Evolutionary conservation across 2,888 invertebrate species (phyloP).

Genomic region (Cheilosia pagana): DNA sequence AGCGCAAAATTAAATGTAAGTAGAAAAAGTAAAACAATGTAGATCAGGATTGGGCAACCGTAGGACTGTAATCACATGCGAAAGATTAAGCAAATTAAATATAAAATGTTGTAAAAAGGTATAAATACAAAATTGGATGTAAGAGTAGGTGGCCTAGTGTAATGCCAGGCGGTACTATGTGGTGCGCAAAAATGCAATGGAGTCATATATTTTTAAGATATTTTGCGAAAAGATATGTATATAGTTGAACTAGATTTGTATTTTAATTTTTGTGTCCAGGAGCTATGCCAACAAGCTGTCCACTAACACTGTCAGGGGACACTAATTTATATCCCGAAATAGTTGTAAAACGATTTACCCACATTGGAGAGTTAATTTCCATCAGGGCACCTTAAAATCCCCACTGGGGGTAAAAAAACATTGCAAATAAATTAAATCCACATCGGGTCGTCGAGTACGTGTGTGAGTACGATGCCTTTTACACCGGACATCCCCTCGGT

Average conservation of each 20-base stretch:
- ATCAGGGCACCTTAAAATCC: conserved; percentile 13
- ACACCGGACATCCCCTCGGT: neutral
- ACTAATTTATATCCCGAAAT: conserved; percentile 17
- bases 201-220: conserved; percentile 28
- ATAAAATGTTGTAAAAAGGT: conserved; percentile 47
- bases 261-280: neutral
- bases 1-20: conserved; percentile 43
- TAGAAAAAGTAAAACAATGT: conserved; percentile 25
- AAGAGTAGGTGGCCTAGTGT: neutral
- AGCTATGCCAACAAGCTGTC: neutral
- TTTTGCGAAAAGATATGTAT: conserved; percentile 34
- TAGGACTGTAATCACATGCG: conserved; percentile 36
- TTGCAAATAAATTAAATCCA: conserved; percentile 52
- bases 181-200: conserved; percentile 58
- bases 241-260: conserved; percentile 14
- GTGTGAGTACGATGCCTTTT: neutral
- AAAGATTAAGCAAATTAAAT: conserved; percentile 6
- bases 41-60: conserved; percentile 4
- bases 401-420: neutral
- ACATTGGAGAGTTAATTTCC: neutral
- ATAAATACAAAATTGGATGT: conserved; percentile 42
- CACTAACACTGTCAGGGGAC: neutral
- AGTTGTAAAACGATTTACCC: conserved; percentile 37
- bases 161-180: conserved; percentile 21
- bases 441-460: neutral